These are phyloP conservation scores for Yponomeuta sedellus DNA, from an alignment of 2,888 invertebrate species.

Conservation along the genomic window DNA sequence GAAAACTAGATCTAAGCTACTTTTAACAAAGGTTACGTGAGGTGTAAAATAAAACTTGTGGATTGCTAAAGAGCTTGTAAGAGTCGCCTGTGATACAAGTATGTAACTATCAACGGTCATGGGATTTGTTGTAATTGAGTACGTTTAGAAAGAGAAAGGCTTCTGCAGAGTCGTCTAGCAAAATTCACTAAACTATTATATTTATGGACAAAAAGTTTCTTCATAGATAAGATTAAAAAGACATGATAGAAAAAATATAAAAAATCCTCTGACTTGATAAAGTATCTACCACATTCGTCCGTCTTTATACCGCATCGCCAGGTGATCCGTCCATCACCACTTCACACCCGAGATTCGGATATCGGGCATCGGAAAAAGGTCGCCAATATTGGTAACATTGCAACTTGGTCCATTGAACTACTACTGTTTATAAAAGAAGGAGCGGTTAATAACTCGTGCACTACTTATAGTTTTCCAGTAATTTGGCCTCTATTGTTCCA, in stretches of 20 bases:
- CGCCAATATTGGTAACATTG: no score
- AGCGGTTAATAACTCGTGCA: not conserved
- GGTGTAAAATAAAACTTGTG: not conserved
- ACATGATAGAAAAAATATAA: no score
- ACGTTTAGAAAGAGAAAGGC: slow-evolving; percentile 47
- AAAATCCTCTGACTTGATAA: no score
- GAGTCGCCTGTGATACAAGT: slow-evolving; percentile 68
- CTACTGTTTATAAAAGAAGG: not conserved
- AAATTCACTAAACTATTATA: not conserved
- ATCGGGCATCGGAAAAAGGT: no score
- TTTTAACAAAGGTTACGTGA: not conserved
- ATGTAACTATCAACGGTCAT: slow-evolving; percentile 49
- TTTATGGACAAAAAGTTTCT: no score
- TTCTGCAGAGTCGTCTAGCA: not conserved
- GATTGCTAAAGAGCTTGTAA: slow-evolving; percentile 20
- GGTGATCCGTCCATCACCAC: no score
- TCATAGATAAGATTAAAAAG: no score
- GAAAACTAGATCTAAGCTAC: not conserved
- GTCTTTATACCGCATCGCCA: no score
- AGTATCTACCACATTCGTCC: no score
- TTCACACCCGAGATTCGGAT: no score
- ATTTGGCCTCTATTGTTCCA: not conserved
- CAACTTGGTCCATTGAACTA: no score
- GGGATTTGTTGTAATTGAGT: slow-evolving; percentile 68
- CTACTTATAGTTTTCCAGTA: slow-evolving; percentile 26